These are phyloP conservation scores for Phylloscopus collybita DNA, from an alignment of 2,797 vertebrate genomes.

Conservation along the genomic window DNA sequence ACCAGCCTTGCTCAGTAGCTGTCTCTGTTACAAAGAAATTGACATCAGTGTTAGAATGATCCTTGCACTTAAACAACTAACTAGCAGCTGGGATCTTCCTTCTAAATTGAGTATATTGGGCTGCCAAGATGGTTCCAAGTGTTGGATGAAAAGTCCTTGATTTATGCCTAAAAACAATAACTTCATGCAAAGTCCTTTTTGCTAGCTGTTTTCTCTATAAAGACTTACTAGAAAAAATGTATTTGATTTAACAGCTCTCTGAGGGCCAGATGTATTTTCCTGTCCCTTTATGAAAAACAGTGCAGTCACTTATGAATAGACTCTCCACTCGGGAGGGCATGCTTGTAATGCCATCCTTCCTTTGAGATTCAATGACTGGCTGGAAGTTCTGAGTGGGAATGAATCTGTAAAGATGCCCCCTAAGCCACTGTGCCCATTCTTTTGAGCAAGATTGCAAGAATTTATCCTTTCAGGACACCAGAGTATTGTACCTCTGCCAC, in stretches of 20 bases:
- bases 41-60: constrained; percentile 13
- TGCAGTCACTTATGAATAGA: not conserved
- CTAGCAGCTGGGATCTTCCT: constrained; percentile 28
- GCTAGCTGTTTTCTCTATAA: constrained; percentile 20
- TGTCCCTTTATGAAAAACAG: not conserved
- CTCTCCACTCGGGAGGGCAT: not conserved
- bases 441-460: not conserved
- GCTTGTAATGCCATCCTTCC: not conserved
- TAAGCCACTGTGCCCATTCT: not conserved
- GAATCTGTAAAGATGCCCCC: not conserved
- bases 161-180: constrained; percentile 54
- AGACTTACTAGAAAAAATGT: constrained; percentile 29
- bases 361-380: not conserved
- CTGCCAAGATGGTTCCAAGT: constrained; percentile 40
- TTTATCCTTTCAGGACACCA: not conserved
- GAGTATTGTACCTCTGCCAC: not conserved
- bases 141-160: constrained; percentile 12
- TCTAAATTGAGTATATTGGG: constrained; percentile 45
- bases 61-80: constrained; percentile 19
- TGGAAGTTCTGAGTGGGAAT: not conserved
- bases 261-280: constrained; percentile 10
- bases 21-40: not conserved
- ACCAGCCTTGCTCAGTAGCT: not conserved
- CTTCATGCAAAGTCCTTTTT: constrained; percentile 11
- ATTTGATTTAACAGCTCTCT: constrained; percentile 52